A percentile compares a stretch with the other conserved stretches of the same genome.
These are phyloP conservation scores for Drosophila virilis DNA, from an alignment of 1,140 invertebrate genomes.

Conservation along the genomic window DNA sequence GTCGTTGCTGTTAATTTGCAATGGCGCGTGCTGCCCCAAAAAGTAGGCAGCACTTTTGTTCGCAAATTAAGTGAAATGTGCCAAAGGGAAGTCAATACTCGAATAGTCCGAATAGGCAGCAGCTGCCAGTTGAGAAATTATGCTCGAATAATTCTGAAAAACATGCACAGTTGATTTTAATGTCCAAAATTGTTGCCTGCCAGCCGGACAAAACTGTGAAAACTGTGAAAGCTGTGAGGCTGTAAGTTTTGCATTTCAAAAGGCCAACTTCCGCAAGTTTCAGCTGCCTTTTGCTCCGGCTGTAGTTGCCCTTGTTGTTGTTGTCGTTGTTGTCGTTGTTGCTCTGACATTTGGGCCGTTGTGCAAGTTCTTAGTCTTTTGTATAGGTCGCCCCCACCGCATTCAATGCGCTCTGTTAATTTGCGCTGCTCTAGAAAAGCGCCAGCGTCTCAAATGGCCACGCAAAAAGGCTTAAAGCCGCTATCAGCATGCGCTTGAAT, in stretches of 20 bases:
- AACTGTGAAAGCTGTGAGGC: constrained; percentile 22
- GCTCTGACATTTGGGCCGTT: constrained; percentile 66
- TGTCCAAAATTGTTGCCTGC: constrained; percentile 29
- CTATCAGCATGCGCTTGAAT: constrained; percentile 78
- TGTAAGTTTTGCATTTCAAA: constrained; percentile 60
- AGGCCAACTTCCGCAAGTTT: constrained; percentile 57
- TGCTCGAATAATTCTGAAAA: constrained; percentile 77
- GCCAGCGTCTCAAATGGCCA: constrained; percentile 32
- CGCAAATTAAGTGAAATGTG: constrained; percentile 53
- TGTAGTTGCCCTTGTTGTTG: constrained; percentile 6
- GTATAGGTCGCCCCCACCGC: constrained; percentile 45
- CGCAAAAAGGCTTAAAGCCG: constrained; percentile 57
- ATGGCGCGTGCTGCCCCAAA: constrained; percentile 60
- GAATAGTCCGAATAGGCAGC: constrained; percentile 30
- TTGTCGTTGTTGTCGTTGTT: constrained; percentile 11
- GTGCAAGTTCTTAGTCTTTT: constrained; percentile 51
- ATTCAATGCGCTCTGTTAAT: constrained; percentile 82
- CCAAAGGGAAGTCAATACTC: constrained; percentile 59
- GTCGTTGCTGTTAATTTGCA: constrained; percentile 60
- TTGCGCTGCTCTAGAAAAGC: constrained; percentile 64
- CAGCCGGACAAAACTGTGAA: constrained; percentile 14
- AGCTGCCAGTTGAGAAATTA: constrained; percentile 69
- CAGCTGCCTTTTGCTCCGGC: constrained; percentile 12
- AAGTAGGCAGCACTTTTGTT: constrained; percentile 78
- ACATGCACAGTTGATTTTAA: constrained; percentile 67